phyloP scores from a whole-genome alignment of 2,113 vertebrate species.

The Myanophis thanlyinensis region DNA sequence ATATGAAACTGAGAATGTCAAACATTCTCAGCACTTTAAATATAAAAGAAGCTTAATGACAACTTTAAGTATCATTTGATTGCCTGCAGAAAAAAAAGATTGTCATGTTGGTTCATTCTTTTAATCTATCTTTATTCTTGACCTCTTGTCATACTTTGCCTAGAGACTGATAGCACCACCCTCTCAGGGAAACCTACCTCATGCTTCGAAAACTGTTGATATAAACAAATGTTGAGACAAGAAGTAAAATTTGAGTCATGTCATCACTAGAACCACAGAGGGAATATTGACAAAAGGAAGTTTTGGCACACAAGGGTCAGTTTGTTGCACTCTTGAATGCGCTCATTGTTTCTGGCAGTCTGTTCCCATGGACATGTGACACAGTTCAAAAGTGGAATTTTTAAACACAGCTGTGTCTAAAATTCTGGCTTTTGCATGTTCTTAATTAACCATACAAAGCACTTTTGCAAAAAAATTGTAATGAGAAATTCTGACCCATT shows the following conservation, averaged over 20 bases:
- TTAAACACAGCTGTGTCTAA: conserved; percentile 9
- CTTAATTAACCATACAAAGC: conserved; percentile 12
- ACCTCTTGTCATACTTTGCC: conserved; percentile 4
- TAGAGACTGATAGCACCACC: conserved; percentile 1
- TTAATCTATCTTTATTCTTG: neutral
- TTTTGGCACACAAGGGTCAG: neutral
- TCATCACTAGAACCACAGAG: conserved; percentile 8
- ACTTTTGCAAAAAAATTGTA: neutral
- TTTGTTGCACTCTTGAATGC: conserved; percentile 1
- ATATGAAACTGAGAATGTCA: neutral
- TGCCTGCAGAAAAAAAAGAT: neutral
- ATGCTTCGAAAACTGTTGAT: conserved; percentile 1
- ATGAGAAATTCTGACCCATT: neutral
- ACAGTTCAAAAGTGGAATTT: conserved; percentile 24
- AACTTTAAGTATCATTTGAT: neutral
- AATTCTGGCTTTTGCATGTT: conserved; percentile 7
- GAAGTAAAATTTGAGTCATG: conserved; percentile 7
- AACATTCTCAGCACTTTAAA: neutral
- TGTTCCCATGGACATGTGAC: conserved; percentile 3
- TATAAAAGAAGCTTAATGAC: neutral
- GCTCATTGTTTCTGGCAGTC: neutral
- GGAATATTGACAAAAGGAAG: conserved; percentile 14
- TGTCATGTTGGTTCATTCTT: neutral
- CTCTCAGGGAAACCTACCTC: neutral
- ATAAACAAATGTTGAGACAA: conserved; percentile 29